A percentile compares a stretch with the other conserved stretches of the same genome.
Conservation (phyloP, 1,140 invertebrate genomes). For the Whitmania pigra region DNA sequence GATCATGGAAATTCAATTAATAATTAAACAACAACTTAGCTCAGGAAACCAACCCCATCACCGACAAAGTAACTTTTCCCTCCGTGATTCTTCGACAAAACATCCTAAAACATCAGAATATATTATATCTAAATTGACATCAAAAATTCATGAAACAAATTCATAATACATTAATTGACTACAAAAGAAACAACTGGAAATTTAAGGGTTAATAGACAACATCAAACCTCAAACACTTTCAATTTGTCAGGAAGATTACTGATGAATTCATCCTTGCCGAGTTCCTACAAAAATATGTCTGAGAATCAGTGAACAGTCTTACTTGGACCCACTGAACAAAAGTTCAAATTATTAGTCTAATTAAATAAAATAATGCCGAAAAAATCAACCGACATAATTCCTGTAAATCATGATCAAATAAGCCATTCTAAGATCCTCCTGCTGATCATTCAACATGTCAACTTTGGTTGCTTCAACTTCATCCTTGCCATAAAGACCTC, state of each 20-base stretch:
- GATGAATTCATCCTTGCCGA: conserved; percentile 31
- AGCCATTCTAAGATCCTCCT: conserved; percentile 30
- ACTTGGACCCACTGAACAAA: too few relatives aligned
- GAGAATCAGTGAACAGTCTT: conserved; percentile 15
- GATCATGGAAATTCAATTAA: neutral
- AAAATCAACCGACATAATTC: conserved; percentile 31
- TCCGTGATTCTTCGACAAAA: conserved; percentile 26
- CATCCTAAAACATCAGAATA: conserved; percentile 14
- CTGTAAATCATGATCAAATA: conserved; percentile 34
- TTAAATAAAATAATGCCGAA: neutral
- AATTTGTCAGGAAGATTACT: conserved; percentile 30
- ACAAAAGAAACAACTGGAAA: too few relatives aligned
- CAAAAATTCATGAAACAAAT: too few relatives aligned
- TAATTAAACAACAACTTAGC: neutral
- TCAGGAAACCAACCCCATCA: conserved; percentile 16
- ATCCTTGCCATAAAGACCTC: conserved; percentile 51
- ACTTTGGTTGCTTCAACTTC: conserved; percentile 50
- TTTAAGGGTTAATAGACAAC: too few relatives aligned
- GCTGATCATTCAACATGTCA: conserved; percentile 35
- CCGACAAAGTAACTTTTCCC: conserved; percentile 25
- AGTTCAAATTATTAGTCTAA: too few relatives aligned
- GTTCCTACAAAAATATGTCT: conserved; percentile 26
- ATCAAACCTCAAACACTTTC: conserved; percentile 28
- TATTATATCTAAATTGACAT: neutral
- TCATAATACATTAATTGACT: neutral